A percentile compares a stretch with the other conserved stretches of the same genome.
These are phyloP conservation scores for Pyrrhia umbra DNA, from an alignment of 2,888 invertebrate species.

Conservation along the genomic window DNA sequence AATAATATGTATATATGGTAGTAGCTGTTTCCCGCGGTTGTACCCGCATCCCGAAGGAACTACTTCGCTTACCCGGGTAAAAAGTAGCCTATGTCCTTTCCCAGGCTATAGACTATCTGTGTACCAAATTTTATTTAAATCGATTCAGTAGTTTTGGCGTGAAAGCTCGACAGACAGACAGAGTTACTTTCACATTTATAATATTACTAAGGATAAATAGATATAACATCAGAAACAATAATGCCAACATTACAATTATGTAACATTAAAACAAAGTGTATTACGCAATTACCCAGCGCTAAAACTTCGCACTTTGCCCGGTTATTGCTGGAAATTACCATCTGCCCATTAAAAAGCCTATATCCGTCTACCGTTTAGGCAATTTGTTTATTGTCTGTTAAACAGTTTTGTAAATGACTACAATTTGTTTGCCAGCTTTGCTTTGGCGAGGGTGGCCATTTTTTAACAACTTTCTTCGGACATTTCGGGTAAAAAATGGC, in stretches of 20 bases:
- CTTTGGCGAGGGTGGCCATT: conserved; percentile 21
- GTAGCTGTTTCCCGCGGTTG: too few relatives aligned
- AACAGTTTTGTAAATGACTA: conserved; percentile 36
- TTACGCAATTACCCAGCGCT: conserved; percentile 25
- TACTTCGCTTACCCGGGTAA: too few relatives aligned
- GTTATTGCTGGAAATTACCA: conserved; percentile 36
- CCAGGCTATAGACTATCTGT: too few relatives aligned
- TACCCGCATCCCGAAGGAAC: too few relatives aligned
- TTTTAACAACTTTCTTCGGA: conserved; percentile 30
- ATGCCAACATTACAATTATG: conserved; percentile 13
- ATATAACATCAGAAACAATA: background rate
- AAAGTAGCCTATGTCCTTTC: too few relatives aligned
- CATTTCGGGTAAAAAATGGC: conserved; percentile 10
- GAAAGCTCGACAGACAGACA: too few relatives aligned
- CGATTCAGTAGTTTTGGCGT: too few relatives aligned
- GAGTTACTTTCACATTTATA: too few relatives aligned
- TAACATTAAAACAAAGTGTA: conserved; percentile 33
- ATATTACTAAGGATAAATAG: too few relatives aligned
- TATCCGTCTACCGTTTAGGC: conserved; percentile 26
- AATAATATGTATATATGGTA: too few relatives aligned
- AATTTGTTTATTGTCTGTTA: conserved; percentile 49
- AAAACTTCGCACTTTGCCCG: conserved; percentile 27
- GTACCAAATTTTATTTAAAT: too few relatives aligned
- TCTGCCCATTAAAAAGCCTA: conserved; percentile 32
- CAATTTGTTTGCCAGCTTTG: conserved; percentile 48